Evolutionary conservation across 2,888 invertebrate species (phyloP), one percentile per base, ranked within the genome.

Genomic region (Xanthia icteritia): DNA sequence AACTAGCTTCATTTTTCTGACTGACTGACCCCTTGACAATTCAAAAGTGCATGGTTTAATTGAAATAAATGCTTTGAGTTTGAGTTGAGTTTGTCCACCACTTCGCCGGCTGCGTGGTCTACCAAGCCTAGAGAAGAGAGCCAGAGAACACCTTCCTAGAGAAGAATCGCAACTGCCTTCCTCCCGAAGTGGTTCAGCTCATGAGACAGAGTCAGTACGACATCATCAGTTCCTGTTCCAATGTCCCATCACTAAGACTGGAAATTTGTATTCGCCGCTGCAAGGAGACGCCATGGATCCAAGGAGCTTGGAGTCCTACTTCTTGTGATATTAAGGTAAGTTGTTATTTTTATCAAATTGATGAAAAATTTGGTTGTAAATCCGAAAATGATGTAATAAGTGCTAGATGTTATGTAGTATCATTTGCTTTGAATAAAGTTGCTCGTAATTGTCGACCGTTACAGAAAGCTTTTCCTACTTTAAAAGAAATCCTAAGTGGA

Each of bases 131-230:
- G n/a, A n/a, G n/a, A n/a, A n/a, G n/a, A n/a, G n/a, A n/a, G n/a
- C n/a, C n/a, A n/a, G n/a, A n/a, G n/a, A 97, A 97, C 58, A 97
- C 98, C 5, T 98, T 98, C 93, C 94, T 98, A 65, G 98, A 98
- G 90, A 98, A 98, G 93, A 98, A 98, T 92, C 97, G 98, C 60
- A 98, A 98, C 91, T 98, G 98, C 92, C 94, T 98, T 79, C 98
- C 98, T 0, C 97, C 98, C 17, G 98, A 98, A 94, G 97, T 98
- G 3, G 98, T 98, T 65, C 98, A 98, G 90, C 93, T 98, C 69
- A 97, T 98, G 91, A 96, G 98, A 69, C 97, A 98, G 89, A 98
- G 98, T 70, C 97, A 97, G 87, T 97, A 97, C 87, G 98, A 98
- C 86, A 97, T 98, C 90, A 97, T 98, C 66, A 97, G 98, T 97